Conservation (phyloP, 2,113 vertebrate genomes). For the Nycticryphes semicollaris region DNA sequence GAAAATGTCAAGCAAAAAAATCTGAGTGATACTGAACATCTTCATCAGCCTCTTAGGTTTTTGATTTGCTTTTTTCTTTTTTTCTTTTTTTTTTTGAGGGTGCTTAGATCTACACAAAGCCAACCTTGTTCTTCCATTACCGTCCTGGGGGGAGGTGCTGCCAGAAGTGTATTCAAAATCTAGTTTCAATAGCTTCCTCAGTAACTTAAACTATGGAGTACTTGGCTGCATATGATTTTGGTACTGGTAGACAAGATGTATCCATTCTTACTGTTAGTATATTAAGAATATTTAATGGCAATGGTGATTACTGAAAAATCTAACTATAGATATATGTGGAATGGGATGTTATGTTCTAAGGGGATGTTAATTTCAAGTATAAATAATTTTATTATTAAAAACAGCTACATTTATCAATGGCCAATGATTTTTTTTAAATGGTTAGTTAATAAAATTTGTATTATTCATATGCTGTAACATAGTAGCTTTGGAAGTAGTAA, state of each 20-base stretch:
- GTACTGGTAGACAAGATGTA: background rate
- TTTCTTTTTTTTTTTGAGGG: background rate
- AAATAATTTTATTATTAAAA: background rate
- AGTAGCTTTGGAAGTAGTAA: background rate
- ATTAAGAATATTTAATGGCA: background rate
- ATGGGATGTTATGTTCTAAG: background rate
- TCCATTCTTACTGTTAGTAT: background rate
- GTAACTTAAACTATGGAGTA: background rate
- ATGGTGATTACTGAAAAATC: background rate
- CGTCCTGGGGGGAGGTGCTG: rapidly evolving
- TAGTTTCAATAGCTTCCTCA: background rate
- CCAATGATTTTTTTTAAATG: background rate
- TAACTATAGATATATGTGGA: background rate
- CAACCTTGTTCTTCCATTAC: background rate
- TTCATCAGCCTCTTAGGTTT: background rate
- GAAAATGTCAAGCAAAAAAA: background rate
- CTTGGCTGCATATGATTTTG: background rate
- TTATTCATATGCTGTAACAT: background rate
- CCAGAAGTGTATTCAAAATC: background rate
- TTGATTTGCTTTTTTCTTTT: background rate
- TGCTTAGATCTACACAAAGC: background rate
- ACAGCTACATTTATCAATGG: background rate
- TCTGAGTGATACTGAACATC: background rate
- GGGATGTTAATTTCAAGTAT: background rate
- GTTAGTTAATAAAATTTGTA: background rate